These are phyloP conservation scores for Nymphalis urticae DNA, from an alignment of 2,888 invertebrate genomes.

Conservation along the genomic window DNA sequence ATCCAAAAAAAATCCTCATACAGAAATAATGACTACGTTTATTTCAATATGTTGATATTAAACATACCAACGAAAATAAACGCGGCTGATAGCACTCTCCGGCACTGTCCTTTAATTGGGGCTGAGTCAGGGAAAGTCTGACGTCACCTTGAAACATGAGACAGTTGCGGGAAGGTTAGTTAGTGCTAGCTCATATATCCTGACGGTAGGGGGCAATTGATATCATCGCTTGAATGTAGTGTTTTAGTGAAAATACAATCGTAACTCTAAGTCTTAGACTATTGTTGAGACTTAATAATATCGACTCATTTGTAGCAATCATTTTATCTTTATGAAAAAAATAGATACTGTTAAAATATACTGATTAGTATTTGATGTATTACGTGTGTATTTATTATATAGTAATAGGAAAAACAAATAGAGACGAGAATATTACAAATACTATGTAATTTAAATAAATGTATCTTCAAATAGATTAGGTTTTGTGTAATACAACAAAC, in stretches of 20 bases:
- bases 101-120: not conserved
- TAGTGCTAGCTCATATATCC: not conserved
- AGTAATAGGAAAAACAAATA: no score
- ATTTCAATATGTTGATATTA: not conserved
- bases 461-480: no score
- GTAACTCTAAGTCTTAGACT: not conserved
- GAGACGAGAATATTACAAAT: no score
- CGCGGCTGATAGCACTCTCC: not conserved
- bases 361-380: no score
- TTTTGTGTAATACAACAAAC: no score
- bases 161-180: not conserved
- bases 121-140: slow-evolving; percentile 2
- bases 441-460: no score
- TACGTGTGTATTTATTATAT: no score
- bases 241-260: not conserved
- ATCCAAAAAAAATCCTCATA: no score
- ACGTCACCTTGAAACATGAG: slow-evolving; percentile 7
- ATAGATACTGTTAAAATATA: no score
- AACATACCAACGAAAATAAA: not conserved
- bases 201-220: not conserved
- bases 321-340: no score
- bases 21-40: no score
- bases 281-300: not conserved
- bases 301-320: no score
- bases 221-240: not conserved